Evolutionary conservation across 2,888 invertebrate genomes (phyloP), one percentile per base, ranked within the genome.

Genomic region (Eupeodes luniger): DNA sequence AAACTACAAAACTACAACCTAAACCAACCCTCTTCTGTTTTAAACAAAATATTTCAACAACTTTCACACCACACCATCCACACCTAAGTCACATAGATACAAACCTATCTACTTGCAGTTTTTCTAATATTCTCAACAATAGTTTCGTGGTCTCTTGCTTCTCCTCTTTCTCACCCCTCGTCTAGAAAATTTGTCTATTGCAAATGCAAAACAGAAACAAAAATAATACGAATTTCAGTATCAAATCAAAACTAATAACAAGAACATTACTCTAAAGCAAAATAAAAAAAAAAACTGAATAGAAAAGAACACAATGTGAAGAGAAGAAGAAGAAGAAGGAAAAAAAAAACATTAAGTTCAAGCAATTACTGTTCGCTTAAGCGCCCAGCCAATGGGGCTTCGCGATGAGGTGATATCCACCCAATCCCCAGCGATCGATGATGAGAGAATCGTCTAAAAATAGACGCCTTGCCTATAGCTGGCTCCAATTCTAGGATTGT

Each of bases 221-320:
- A 69, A 72, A 55, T 36, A 2, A 14, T 66, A 85, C 88, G 85
- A 88, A 88, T 85, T 88, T 88, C 75, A 78, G 85, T 85, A 88
- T 79, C 81, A 85, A 81, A 88, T 88, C 88, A 88, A 88, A 85
- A 81, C 74, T 77, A 85, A 85, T 76, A 88, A 88, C 81, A 81
- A 88, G 79, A 79, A 87, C 76, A 80, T 70, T 59, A 76, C 36
- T 51, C 51, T 59, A 81, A 77, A 85, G 49, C 62, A 57, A 7
- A 10, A 44, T 44, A 4, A 19, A 19, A 44, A 72, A 80, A 72
- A 51, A 76, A 84, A 88, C 49, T 19, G 49, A 83, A 78, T 27
- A 69, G 84, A 85, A 88, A 14, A 81, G 62, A 79, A 85, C 64
- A 78, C 51, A 75, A 69, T 44, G 40, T 40, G 9, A 74, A 61